Evolutionary conservation across 2,113 vertebrate species (phyloP).

Genomic region (Thymallus thymallus): DNA sequence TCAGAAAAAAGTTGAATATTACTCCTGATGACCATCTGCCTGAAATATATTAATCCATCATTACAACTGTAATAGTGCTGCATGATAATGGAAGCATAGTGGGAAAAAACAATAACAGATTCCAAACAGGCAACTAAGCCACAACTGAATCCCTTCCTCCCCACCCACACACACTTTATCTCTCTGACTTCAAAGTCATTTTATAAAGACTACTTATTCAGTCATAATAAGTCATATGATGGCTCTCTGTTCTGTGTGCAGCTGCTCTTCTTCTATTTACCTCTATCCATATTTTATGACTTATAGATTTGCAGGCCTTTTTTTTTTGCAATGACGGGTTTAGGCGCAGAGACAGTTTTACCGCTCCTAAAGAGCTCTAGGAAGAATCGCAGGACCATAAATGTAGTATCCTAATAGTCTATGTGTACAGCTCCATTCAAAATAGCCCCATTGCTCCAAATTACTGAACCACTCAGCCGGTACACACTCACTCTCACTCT

Average conservation of each 20-base stretch:
- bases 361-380: slow-evolving; percentile 89
- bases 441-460: slow-evolving; percentile 81
- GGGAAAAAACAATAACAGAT: not conserved
- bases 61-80: not conserved
- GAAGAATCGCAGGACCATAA: slow-evolving; percentile 81
- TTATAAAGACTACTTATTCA: slow-evolving; percentile 22
- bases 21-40: no score
- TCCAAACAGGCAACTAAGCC: not conserved
- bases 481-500: not conserved
- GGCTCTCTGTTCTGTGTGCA: slow-evolving; percentile 71
- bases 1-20: no score
- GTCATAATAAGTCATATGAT: slow-evolving; percentile 43
- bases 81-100: no score
- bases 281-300: slow-evolving; percentile 85
- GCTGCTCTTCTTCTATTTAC: slow-evolving; percentile 74
- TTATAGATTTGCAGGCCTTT: slow-evolving; percentile 61
- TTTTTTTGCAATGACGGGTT: slow-evolving; percentile 79
- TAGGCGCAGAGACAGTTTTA: slow-evolving; percentile 88
- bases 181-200: not conserved
- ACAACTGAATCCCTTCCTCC: not conserved
- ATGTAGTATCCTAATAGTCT: slow-evolving; percentile 85
- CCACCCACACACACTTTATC: slow-evolving; percentile 6
- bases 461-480: slow-evolving; percentile 76
- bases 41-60: no score
- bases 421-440: slow-evolving; percentile 82